phyloP scores from a whole-genome alignment of 2,888 invertebrate genomes.

The Cryptophagus acutangulus region DNA sequence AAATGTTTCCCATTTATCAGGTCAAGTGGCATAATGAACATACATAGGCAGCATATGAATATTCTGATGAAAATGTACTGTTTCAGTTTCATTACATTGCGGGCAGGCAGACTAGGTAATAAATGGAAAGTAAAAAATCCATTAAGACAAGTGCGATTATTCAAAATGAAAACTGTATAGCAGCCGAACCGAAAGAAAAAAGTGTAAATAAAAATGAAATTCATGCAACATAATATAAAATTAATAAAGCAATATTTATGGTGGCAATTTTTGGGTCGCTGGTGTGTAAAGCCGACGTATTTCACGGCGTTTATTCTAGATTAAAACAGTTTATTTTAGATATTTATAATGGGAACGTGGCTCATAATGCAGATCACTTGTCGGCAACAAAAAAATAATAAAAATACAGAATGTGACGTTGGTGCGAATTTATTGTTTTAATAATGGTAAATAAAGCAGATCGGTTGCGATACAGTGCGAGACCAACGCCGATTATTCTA shows the following conservation, averaged over 20 bases:
- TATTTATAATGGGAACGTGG: slow-evolving; percentile 49
- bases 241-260: slow-evolving; percentile 51
- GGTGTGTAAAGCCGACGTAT: slow-evolving; percentile 43
- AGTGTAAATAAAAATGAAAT: slow-evolving; percentile 32
- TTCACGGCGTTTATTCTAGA: slow-evolving; percentile 49
- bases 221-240: slow-evolving; percentile 47
- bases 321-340: slow-evolving; percentile 52
- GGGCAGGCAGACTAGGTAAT: too few species aligned
- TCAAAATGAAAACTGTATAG: slow-evolving; percentile 31
- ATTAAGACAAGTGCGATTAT: slow-evolving; percentile 18
- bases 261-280: slow-evolving; percentile 48
- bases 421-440: slow-evolving; percentile 50
- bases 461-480: slow-evolving; percentile 37
- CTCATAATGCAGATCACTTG: slow-evolving; percentile 50
- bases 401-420: slow-evolving; percentile 49
- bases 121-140: too few species aligned
- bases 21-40: too few species aligned
- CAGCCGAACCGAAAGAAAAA: neutral
- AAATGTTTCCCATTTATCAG: too few species aligned
- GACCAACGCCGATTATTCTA: slow-evolving; percentile 37
- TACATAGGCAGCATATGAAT: too few species aligned
- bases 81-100: too few species aligned
- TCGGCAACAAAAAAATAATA: slow-evolving; percentile 47
- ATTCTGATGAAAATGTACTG: too few species aligned
- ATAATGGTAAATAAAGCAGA: slow-evolving; percentile 51